Base-by-base conservation (phyloP, 2,797 vertebrate genomes). In the Chelon labrosus region DNA sequence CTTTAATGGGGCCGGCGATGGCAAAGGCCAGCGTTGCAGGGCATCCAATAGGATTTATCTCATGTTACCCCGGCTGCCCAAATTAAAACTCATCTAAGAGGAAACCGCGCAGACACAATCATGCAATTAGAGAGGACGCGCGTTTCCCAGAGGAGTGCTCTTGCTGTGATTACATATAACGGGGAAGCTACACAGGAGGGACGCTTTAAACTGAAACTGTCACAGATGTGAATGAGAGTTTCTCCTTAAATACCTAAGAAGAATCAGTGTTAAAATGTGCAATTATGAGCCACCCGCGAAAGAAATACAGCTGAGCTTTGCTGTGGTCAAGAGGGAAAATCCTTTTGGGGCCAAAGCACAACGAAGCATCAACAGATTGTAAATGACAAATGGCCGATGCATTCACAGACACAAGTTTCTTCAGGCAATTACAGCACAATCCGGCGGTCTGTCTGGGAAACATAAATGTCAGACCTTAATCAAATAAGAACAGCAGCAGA, bases 1-100 rank as follows among this genome's bases (percentile, higher is more conserved):
- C 52, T 84, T 87, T 89, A 91, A 91, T 88, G 78, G 87, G 89
- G 59, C 66, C 64, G 7, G 69, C 17, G 41, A 82, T 65, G 88
- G 81, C 86, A 84, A 80, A 87, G 89, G 85, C 84, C 85, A 80
- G 64, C 5, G 70, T 65, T 55, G 58, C 71, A 70, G 84, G 81
- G 70, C 71, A 46, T 25, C 75, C 82, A 77, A 86, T 83, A 42
- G 77, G 82, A 91, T 93, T 89, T 75, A 78, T 87, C 84, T 91
- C 85, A 61, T 64, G 83, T 90, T 92, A 90, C 89, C 65, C 11
- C 31, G 65, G 85, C 79, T 16, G 77, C 79, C 52, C 42, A 68
- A 87, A 90, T 92, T 80, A 85, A 88, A 90, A 77, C 61, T 67
- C 70, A 73, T 71, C 74, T 56, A 63, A 80, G 81, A 84, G 87